These are phyloP conservation scores for Noturus placidus DNA, from an alignment of 2,113 vertebrate genomes.

Conservation along the genomic window DNA sequence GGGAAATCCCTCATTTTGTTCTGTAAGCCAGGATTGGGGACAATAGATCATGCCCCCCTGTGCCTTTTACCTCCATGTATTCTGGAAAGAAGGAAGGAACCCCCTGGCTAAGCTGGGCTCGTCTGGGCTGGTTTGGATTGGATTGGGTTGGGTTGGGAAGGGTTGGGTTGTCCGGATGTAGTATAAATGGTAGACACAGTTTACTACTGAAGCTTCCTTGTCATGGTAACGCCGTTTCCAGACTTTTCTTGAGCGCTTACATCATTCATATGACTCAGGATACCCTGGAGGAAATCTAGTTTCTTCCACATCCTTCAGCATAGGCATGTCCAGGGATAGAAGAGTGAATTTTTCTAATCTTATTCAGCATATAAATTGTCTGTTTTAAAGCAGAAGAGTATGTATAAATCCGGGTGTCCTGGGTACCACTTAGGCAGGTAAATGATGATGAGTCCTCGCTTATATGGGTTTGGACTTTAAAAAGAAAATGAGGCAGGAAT, in stretches of 20 bases:
- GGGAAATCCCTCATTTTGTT: slow-evolving; percentile 69
- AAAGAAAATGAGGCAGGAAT: neutral
- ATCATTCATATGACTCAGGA: slow-evolving; percentile 44
- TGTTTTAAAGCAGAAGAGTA: neutral
- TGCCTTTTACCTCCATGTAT: slow-evolving; percentile 58
- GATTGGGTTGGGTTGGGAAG: neutral
- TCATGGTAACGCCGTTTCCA: slow-evolving; percentile 29
- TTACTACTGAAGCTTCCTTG: slow-evolving; percentile 31
- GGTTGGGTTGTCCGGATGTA: slow-evolving; percentile 11
- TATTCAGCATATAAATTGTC: slow-evolving; percentile 15
- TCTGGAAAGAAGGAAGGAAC: slow-evolving; percentile 3
- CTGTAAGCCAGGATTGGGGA: slow-evolving; percentile 40
- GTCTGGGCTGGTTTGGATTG: slow-evolving; percentile 19
- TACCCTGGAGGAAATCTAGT: slow-evolving; percentile 35
- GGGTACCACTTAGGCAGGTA: neutral
- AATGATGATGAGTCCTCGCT: neutral
- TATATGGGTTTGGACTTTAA: slow-evolving; percentile 6
- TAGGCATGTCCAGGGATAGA: slow-evolving; percentile 10
- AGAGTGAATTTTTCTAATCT: neutral
- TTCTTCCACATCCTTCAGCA: slow-evolving; percentile 42
- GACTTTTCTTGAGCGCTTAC: slow-evolving; percentile 32
- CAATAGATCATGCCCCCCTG: slow-evolving; percentile 53
- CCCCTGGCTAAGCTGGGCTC: neutral
- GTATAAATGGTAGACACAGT: slow-evolving; percentile 31
- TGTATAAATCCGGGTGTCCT: neutral